Base-by-base conservation (phyloP, 30 jellyfish, hydroid and myxozoan species). In the Turritopsis dohrnii region DNA sequence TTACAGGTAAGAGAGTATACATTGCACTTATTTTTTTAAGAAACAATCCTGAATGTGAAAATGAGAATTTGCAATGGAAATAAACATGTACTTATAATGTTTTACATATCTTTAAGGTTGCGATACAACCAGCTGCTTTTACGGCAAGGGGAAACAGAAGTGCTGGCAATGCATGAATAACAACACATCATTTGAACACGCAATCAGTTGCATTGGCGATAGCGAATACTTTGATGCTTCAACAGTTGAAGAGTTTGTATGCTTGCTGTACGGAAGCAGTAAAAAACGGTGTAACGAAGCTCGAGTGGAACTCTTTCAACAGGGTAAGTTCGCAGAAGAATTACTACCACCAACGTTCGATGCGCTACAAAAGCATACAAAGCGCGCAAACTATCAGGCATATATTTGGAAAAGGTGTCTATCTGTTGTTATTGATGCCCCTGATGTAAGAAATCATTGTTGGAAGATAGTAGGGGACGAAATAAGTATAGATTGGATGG, bases 351-450 rank as follows among this genome's bases (percentile, higher is more conserved):
- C n/a, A n/a, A n/a, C n/a, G n/a, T n/a, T n/a, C n/a, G n/a, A n/a
- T n/a, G n/a, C n/a, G n/a, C n/a, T n/a, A n/a, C n/a, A n/a, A n/a
- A n/a, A n/a, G n/a, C n/a, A n/a, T n/a, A n/a, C n/a, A n/a, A n/a
- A n/a, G n/a, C n/a, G 90, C 21, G 95, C 91, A 73, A 81, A 81
- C 79, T 82, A 71, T 60, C 87, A 81, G 65, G 87, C 88, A 28
- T 71, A 52, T 18, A 87, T 87, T 19, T 82, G 95, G 95, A 74
- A 79, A 66, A 82, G 90, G 41, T 25, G 76, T 21, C 1, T 83
- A 29, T 18, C 75, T 75, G 80, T n/a, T 60, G 22, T 54, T 52
- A 83, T 87, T 75, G 54, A 87, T 65, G 84, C 87, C 20, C 90
- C 91, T 26, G 27, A 79, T 21, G 83, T 81, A 17, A 54, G 52